These are phyloP conservation scores for Muntiacus reevesi DNA, from an alignment of 2,113 vertebrate genomes.

Conservation along the genomic window DNA sequence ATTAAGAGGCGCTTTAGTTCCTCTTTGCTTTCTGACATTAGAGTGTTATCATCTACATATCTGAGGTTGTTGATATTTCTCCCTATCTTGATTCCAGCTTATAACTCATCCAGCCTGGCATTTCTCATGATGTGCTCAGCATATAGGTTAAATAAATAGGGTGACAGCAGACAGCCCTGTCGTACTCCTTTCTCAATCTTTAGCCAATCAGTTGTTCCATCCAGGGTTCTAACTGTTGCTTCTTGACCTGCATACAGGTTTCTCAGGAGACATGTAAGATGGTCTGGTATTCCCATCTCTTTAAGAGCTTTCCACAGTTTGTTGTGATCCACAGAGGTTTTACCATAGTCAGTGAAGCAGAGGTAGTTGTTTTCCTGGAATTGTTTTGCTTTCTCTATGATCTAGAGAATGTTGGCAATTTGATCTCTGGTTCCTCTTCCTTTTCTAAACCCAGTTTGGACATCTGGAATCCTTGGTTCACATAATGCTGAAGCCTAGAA, in stretches of 20 bases:
- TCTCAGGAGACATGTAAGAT: neutral
- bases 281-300: neutral
- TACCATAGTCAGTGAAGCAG: neutral
- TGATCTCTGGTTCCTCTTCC: no score
- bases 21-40: neutral
- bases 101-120: neutral
- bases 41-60: neutral
- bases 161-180: neutral
- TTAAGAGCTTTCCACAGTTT: neutral
- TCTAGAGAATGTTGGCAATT: no score
- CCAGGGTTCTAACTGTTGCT: neutral
- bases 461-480: no score
- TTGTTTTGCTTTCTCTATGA: neutral
- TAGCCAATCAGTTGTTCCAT: neutral
- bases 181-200: fast-evolving
- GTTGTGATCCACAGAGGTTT: neutral
- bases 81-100: neutral
- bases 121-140: neutral
- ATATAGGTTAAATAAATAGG: neutral
- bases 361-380: neutral
- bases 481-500: no score
- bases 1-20: neutral
- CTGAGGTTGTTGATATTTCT: neutral
- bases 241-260: neutral
- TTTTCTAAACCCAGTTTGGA: no score